Evolutionary conservation across 2,888 invertebrate genomes (phyloP).

Genomic region (Drosophila mulleri): DNA sequence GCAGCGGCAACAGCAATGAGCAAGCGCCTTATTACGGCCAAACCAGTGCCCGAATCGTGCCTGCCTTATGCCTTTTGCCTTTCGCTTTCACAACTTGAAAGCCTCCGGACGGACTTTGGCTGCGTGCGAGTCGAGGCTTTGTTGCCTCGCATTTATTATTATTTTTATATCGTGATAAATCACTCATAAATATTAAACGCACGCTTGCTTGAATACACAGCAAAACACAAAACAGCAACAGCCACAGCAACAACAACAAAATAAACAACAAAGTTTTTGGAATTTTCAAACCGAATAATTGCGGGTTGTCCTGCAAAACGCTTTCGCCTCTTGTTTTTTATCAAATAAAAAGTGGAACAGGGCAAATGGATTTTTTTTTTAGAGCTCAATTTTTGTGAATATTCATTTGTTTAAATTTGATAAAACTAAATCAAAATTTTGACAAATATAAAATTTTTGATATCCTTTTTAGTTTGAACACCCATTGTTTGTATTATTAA

Average conservation of each 20-base stretch:
- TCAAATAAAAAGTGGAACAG: not conserved
- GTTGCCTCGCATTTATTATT: slow-evolving; percentile 75
- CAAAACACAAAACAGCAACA: slow-evolving; percentile 13
- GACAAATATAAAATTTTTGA: too few species aligned
- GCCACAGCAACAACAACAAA: not conserved
- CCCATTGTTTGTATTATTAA: too few species aligned
- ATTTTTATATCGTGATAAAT: slow-evolving; percentile 82
- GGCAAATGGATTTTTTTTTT: not conserved
- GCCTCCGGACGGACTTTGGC: not conserved
- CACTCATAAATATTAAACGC: slow-evolving; percentile 82
- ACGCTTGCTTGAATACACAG: slow-evolving; percentile 63
- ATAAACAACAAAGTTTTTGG: slow-evolving; percentile 58
- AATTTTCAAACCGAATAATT: slow-evolving; percentile 52
- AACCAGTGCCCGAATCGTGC: slow-evolving; percentile 4
- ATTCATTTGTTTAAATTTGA: too few species aligned
- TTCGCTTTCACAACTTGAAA: not conserved
- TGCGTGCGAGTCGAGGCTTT: slow-evolving; percentile 55
- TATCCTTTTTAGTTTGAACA: too few species aligned
- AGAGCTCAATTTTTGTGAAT: not conserved
- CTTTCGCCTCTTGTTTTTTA: not conserved
- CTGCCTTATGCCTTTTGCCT: slow-evolving; percentile 16
- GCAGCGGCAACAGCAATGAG: slow-evolving; percentile 32
- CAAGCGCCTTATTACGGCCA: slow-evolving; percentile 41
- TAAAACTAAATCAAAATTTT: too few species aligned
- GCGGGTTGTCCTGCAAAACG: slow-evolving; percentile 6